Evolutionary conservation across 2,113 vertebrate genomes (phyloP).

Genomic region (Vidua macroura): DNA sequence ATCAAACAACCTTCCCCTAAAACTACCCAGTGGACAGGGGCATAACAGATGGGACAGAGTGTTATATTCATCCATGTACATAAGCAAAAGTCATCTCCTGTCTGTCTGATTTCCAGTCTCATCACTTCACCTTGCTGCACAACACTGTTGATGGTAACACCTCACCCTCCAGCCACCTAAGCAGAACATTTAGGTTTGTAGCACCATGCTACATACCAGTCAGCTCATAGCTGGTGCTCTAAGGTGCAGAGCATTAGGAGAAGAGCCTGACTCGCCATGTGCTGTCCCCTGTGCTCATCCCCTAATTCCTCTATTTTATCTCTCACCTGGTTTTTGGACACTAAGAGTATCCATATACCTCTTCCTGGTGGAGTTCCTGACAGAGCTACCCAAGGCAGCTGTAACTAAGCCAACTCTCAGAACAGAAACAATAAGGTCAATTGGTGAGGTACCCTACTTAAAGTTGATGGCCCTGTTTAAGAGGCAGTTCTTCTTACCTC

Average conservation of each 20-base stretch:
- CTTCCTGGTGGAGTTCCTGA: neutral
- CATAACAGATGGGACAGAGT: neutral
- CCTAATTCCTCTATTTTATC: neutral
- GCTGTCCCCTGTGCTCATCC: neutral
- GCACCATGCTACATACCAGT: neutral
- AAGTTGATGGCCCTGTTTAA: neutral
- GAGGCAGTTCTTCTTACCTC: neutral
- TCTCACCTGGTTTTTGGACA: neutral
- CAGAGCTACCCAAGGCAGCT: neutral
- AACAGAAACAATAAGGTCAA: neutral
- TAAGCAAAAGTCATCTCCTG: neutral
- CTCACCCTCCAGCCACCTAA: neutral
- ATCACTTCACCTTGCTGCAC: neutral
- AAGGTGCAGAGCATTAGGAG: neutral
- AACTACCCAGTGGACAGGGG: accelerated
- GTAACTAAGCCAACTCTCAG: neutral
- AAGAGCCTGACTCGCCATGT: neutral
- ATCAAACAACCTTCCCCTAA: neutral
- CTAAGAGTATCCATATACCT: neutral
- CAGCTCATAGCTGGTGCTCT: neutral
- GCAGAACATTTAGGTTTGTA: neutral
- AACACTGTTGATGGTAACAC: neutral
- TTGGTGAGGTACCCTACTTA: neutral
- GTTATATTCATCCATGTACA: neutral
- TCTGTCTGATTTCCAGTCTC: neutral